Conservation (phyloP, 1,140 invertebrate species). For the Macrostomum lignano region DNA sequence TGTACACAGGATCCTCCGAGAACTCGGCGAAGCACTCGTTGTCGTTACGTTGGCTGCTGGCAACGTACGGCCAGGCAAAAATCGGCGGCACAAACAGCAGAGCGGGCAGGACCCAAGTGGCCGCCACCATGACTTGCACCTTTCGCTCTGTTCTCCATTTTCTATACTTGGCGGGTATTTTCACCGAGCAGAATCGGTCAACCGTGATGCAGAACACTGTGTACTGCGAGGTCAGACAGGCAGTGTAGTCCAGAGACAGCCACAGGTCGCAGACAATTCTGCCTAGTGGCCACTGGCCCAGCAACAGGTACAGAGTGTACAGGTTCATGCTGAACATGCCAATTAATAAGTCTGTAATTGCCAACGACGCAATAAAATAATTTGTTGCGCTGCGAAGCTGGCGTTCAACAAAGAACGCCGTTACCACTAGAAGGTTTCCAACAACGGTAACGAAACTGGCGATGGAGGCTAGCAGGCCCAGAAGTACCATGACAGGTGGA, state of each 20-base stretch:
- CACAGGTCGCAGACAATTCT: slow-evolving; percentile 83
- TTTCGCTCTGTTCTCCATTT: slow-evolving; percentile 77
- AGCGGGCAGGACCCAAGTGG: slow-evolving; percentile 83
- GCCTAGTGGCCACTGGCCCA: slow-evolving; percentile 76
- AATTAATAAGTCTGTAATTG: slow-evolving; percentile 86
- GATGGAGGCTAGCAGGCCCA: slow-evolving; percentile 50
- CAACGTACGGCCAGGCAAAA: slow-evolving; percentile 93
- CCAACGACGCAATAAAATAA: slow-evolving; percentile 92
- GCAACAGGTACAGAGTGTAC: slow-evolving; percentile 69
- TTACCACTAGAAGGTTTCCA: slow-evolving; percentile 76
- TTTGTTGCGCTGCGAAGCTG: slow-evolving; percentile 91
- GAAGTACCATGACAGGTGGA: slow-evolving; percentile 1
- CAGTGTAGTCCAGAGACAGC: slow-evolving; percentile 93
- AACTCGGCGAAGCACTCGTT: slow-evolving; percentile 90
- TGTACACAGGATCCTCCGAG: slow-evolving; percentile 82
- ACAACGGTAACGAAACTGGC: slow-evolving; percentile 67
- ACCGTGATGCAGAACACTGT: slow-evolving; percentile 93
- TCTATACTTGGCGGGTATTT: slow-evolving; percentile 83
- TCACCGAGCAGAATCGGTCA: slow-evolving; percentile 91
- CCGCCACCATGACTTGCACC: slow-evolving; percentile 53
- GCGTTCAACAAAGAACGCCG: slow-evolving; percentile 81
- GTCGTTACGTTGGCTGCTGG: slow-evolving; percentile 39
- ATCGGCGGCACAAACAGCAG: slow-evolving; percentile 88
- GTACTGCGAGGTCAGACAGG: slow-evolving; percentile 91
- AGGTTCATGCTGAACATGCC: slow-evolving; percentile 62